phyloP scores from a whole-genome alignment of 2,113 vertebrate species.

The Phylloscopus whistleri region DNA sequence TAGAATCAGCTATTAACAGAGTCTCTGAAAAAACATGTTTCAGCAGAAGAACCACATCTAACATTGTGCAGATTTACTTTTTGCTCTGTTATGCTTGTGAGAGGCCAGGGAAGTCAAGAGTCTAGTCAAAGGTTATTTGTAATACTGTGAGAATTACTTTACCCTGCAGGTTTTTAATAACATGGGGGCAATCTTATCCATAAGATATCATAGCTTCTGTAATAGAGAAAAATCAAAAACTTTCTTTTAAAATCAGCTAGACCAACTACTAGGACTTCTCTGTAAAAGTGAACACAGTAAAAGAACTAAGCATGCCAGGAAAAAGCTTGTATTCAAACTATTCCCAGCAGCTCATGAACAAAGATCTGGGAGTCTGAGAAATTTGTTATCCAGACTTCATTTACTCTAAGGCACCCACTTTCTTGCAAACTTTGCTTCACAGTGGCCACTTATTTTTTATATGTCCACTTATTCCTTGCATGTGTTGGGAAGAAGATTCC shows the following conservation, averaged over 20 bases:
- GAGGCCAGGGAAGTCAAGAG: background rate
- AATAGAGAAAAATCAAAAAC: background rate
- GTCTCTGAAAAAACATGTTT: background rate
- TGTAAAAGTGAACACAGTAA: background rate
- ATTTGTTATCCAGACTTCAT: background rate
- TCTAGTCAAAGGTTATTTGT: background rate
- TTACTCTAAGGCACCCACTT: background rate
- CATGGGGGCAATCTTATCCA: background rate
- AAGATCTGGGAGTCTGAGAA: background rate
- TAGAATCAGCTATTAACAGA: background rate
- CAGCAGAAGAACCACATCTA: background rate
- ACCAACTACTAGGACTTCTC: background rate
- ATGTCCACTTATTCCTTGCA: background rate
- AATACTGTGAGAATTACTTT: background rate
- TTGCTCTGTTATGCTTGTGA: background rate
- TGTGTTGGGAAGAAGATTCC: background rate
- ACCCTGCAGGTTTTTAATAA: background rate
- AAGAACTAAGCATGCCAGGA: background rate
- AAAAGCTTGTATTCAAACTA: background rate
- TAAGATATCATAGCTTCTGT: background rate
- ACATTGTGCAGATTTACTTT: background rate
- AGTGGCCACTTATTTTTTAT: background rate
- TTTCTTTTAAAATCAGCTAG: background rate
- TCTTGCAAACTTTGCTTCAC: background rate
- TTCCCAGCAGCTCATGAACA: background rate